Percentiles rank a stretch among this genome's conserved stretches.
These are phyloP conservation scores for Pseudois nayaur DNA, from an alignment of 2,113 vertebrate genomes.

Conservation along the genomic window DNA sequence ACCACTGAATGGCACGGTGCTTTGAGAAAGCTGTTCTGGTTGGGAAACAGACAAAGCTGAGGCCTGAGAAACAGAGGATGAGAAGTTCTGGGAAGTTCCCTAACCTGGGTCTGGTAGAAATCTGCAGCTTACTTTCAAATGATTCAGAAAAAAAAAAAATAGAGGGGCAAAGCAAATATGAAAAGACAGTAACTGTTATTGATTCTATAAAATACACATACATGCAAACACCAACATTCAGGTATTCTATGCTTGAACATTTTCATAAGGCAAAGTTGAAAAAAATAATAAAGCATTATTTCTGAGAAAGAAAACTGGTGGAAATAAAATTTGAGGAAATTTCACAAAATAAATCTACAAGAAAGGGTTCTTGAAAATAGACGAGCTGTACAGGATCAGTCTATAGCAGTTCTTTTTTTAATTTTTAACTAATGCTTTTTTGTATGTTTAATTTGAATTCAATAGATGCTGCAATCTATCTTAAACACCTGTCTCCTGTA, in stretches of 20 bases:
- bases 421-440: neutral
- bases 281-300: neutral
- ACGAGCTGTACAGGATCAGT: neutral
- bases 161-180: neutral
- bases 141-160: neutral
- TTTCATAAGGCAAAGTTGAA: neutral
- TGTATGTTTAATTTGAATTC: neutral
- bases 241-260: neutral
- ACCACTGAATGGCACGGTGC: rapidly evolving
- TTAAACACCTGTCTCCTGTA: neutral
- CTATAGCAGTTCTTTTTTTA: neutral
- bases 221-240: neutral
- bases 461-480: neutral
- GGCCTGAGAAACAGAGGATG: neutral
- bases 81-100: neutral
- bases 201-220: neutral
- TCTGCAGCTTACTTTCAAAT: neutral
- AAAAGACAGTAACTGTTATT: neutral
- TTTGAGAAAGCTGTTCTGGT: neutral
- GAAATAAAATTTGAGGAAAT: neutral
- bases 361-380: neutral
- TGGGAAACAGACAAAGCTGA: neutral
- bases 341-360: neutral
- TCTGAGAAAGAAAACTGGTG: neutral
- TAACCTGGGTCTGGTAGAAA: neutral